Conservation (phyloP, 1,140 invertebrate genomes). For the Brachionus calyciflorus region DNA sequence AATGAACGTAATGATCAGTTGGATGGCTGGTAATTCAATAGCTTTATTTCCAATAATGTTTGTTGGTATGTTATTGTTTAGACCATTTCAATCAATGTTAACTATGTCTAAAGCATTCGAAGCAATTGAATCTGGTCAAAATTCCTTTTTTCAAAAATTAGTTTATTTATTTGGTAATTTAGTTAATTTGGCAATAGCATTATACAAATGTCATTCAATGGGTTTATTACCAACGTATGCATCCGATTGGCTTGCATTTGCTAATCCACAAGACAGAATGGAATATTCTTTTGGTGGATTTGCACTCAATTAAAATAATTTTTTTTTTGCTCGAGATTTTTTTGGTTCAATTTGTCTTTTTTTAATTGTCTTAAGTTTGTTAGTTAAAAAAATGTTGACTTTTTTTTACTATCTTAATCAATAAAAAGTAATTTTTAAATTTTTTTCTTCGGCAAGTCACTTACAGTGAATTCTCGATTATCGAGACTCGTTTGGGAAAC, state of each 20-base stretch:
- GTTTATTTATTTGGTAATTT: constrained; percentile 92
- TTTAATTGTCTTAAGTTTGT: no score
- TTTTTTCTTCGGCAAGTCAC: no score
- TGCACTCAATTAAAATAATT: background rate
- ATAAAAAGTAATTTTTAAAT: no score
- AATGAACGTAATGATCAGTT: constrained; percentile 99
- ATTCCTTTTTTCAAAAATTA: constrained; percentile 80
- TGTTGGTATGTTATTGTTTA: constrained; percentile 95
- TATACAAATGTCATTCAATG: constrained; percentile 99
- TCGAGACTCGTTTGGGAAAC: no score
- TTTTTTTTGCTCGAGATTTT: no score
- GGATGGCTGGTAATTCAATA: constrained; percentile 98
- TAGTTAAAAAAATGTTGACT: no score
- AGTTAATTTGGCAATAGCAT: constrained; percentile 81
- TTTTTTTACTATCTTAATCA: no score
- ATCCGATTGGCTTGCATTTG: constrained; percentile 81
- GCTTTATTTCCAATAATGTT: constrained; percentile 99
- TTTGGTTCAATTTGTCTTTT: no score
- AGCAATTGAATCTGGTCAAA: constrained; percentile 66
- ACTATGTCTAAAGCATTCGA: constrained; percentile 63
- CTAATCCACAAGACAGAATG: constrained; percentile 38
- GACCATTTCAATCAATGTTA: constrained; percentile 90
- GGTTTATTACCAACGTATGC: constrained; percentile 92
- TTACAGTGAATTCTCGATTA: no score
- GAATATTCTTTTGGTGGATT: constrained; percentile 46